Evolutionary conservation across 2,797 vertebrate genomes (phyloP), one percentile per base, ranked within the genome.

Genomic region (Melanotaenia boesemani): DNA sequence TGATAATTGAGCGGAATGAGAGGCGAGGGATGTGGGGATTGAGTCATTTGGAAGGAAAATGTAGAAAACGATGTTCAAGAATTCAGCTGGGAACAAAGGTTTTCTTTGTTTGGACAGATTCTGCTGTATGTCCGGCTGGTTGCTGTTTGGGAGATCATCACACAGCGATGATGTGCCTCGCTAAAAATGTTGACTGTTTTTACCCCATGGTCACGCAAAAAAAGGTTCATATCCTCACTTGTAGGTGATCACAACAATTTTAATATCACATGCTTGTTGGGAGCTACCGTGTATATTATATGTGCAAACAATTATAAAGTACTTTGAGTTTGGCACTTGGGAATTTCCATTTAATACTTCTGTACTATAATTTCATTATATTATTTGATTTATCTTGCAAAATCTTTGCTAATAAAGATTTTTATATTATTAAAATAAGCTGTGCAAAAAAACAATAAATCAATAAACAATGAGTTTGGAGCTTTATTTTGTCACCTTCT

Each of bases 1-100:
- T 84, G 79, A 80, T 91, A 92, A 91, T 89, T 88, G 83, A 72
- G 61, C 58, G 62, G 91, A 91, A 88, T 90, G 88, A 87, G 84
- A 84, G 80, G 91, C 80, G 87, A 85, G 85, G 90, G 88, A 92
- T 54, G 88, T 80, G 85, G 82, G 87, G 89, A 92, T 90, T 89
- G 89, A 93, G 89, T 93, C 92, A 92, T 90, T 93, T 89, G 86
- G 9, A 87, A 90, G 85, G 89, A 86, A 95, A 93, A 94, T 93
- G 90, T 86, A 84, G 86, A 94, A 94, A 95, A 93, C 91, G 87
- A 92, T 91, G 92, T 88, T 86, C 41, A 91, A 94, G 91, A 93
- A 94, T 94, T 94, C 81, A 48, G 72, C 81, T 0, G 72, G 60
- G 77, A 88, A 94, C 93, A 94, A 94, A 64, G 86, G 55, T 9